A percentile compares a stretch with the other conserved stretches of the same genome.
These are phyloP conservation scores for Catharus minimus DNA, from an alignment of 2,113 vertebrate species.

Conservation along the genomic window DNA sequence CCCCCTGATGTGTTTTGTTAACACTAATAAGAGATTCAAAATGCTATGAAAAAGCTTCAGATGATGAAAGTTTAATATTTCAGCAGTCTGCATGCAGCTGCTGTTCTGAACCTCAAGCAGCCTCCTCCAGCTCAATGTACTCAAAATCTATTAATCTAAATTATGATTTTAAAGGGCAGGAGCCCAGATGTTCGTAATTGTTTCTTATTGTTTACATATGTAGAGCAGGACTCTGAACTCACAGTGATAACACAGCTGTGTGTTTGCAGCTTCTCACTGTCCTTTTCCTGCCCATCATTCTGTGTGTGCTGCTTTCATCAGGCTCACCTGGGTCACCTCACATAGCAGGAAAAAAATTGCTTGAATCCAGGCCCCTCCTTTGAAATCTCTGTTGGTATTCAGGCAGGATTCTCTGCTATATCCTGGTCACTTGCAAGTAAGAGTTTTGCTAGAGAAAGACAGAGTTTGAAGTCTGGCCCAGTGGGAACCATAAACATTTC, in stretches of 20 bases:
- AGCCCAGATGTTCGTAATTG: constrained; percentile 21
- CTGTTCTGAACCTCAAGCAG: not conserved
- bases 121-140: not conserved
- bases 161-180: not conserved
- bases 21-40: constrained; percentile 24
- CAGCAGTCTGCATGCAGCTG: constrained; percentile 2
- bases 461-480: not conserved
- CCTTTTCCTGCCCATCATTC: not conserved
- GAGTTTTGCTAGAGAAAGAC: not conserved
- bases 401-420: not conserved
- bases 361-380: not conserved
- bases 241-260: not conserved
- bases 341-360: not conserved
- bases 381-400: not conserved
- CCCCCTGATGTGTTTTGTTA: constrained; percentile 22
- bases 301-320: not conserved
- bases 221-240: not conserved
- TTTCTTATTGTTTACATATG: not conserved
- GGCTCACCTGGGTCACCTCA: not conserved
- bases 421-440: not conserved
- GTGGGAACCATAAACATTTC: not conserved
- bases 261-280: not conserved
- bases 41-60: not conserved
- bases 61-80: constrained; percentile 33
- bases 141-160: not conserved